Percentiles rank a stretch among this genome's conserved stretches.
Conservation (phyloP, 2,888 invertebrate genomes). For the Hetaerina titia region DNA sequence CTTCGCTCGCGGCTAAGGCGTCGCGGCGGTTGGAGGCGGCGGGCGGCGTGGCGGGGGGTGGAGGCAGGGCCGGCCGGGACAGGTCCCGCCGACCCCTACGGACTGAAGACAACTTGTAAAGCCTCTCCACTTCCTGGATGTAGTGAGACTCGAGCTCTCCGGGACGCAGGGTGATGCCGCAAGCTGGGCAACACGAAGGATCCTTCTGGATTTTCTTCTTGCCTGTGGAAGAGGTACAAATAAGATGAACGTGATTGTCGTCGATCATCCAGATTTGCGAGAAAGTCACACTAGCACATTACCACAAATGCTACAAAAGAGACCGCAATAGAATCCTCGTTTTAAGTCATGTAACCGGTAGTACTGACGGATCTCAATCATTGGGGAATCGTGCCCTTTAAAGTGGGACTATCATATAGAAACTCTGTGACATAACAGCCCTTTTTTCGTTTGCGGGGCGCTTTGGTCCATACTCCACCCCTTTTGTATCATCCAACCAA, state of each 20-base stretch:
- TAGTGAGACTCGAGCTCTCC: conserved; percentile 92
- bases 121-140: conserved; percentile 87
- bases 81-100: conserved; percentile 24
- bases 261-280: too few species aligned
- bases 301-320: too few species aligned
- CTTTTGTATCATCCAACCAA: too few species aligned
- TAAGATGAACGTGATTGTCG: background rate
- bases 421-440: too few species aligned
- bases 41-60: background rate
- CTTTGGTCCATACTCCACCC: too few species aligned
- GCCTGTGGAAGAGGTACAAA: conserved; percentile 72
- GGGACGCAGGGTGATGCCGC: conserved; percentile 89
- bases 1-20: conserved; percentile 75
- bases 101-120: conserved; percentile 81
- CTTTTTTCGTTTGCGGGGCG: too few species aligned
- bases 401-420: too few species aligned
- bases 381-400: too few species aligned
- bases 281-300: too few species aligned
- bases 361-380: too few species aligned
- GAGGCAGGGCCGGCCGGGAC: conserved; percentile 74
- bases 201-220: conserved; percentile 83
- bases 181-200: conserved; percentile 91
- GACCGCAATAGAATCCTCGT: too few species aligned
- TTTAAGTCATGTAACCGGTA: too few species aligned
- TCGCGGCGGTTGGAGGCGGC: conserved; percentile 39